These are phyloP conservation scores for Sycophila sp. DNA, from an alignment of 1,140 invertebrate genomes.

Conservation along the genomic window DNA sequence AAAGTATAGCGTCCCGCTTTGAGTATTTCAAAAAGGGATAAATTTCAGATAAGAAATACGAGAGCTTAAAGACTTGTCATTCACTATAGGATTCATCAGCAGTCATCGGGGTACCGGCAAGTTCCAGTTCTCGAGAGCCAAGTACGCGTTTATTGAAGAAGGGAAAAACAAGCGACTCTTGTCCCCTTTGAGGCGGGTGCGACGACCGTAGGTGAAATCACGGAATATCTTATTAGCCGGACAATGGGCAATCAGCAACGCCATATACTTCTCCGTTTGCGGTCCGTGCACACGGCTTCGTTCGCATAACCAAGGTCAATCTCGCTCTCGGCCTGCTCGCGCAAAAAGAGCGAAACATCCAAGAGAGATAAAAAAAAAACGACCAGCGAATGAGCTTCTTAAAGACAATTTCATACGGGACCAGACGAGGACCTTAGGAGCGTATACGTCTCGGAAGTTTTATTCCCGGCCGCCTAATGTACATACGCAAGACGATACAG, in stretches of 20 bases:
- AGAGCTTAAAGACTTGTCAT: too few species aligned
- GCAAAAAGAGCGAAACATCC: not conserved
- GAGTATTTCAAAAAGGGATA: too few species aligned
- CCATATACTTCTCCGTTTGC: constrained; percentile 57
- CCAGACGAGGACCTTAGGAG: too few species aligned
- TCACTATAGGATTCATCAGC: too few species aligned
- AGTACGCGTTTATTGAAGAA: constrained; percentile 23
- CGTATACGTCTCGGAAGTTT: constrained; percentile 9
- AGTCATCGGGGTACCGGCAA: not conserved
- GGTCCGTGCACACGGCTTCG: constrained; percentile 47
- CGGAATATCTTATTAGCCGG: constrained; percentile 64
- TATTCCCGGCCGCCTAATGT: not conserved
- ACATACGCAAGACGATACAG: too few species aligned
- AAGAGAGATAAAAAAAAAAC: not conserved
- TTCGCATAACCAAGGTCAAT: constrained; percentile 30
- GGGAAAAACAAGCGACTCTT: not conserved
- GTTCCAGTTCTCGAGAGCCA: constrained; percentile 18
- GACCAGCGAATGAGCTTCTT: not conserved
- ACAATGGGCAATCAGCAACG: constrained; percentile 64
- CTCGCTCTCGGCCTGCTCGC: not conserved
- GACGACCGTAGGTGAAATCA: constrained; percentile 48
- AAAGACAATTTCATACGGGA: not conserved
- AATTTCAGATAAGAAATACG: too few species aligned
- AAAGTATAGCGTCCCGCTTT: too few species aligned
- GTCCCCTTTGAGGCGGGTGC: constrained; percentile 27